Conservation (phyloP, 2,797 vertebrate genomes). For the Cirrhinus mrigala region DNA sequence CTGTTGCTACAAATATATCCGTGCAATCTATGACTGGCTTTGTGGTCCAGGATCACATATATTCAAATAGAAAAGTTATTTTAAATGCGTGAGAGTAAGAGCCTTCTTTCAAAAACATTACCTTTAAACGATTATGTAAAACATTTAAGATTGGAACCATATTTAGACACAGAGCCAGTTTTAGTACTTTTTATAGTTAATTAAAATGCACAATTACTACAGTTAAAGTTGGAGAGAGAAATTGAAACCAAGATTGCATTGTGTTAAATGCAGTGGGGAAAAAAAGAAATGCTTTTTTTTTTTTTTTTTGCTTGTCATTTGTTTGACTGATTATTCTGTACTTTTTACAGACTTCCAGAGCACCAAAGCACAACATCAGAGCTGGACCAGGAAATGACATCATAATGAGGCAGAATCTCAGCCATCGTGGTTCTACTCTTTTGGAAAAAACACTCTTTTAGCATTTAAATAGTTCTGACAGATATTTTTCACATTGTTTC, state of each 20-base stretch:
- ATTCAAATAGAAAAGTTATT: not conserved
- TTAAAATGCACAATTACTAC: not conserved
- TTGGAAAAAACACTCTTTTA: not conserved
- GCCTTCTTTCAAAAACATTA: not conserved
- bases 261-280: not conserved
- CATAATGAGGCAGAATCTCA: not conserved
- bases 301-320: not conserved
- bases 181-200: not conserved
- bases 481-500: not conserved
- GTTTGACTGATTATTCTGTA: slow-evolving; percentile 6
- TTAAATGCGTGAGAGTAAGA: not conserved
- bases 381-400: slow-evolving; percentile 28
- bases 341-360: slow-evolving; percentile 33
- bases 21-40: too few species aligned
- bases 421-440: not conserved
- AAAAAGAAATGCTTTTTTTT: not conserved
- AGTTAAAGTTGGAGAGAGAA: not conserved
- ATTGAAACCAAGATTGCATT: not conserved
- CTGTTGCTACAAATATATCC: too few species aligned
- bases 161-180: not conserved
- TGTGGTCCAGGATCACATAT: not conserved
- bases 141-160: not conserved
- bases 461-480: not conserved
- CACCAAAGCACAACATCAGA: slow-evolving; percentile 10
- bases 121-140: not conserved